Evolutionary conservation across 2,888 invertebrate species (phyloP), one percentile per base, ranked within the genome.

Genomic region (Athalia cordata): DNA sequence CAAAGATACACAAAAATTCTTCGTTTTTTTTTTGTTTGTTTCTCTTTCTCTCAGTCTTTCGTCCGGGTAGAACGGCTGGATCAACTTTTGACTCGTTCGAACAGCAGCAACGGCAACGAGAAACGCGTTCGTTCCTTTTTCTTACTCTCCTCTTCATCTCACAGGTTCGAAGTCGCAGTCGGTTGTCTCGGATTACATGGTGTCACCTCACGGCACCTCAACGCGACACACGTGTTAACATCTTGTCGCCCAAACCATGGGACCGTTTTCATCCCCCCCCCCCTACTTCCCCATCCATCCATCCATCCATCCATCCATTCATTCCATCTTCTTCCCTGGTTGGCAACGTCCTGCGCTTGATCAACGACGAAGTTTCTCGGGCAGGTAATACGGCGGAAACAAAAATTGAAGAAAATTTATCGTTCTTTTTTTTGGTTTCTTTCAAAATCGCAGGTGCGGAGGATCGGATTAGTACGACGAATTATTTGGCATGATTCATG

Each of bases 141-240:
- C 64, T 64, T 64, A 29, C 5, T 29, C 64, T 29, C 29, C 8
- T 67, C 68, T 13, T 72, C 72, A 8, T 9, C 52, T 15, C 72
- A 15, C 13, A 59, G 57, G 57, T 13, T 61, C 59, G 70, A 49
- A 45, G 57, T 50, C 83, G 81, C 82, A 85, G 84, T 85, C 82
- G 83, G 85, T 86, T 86, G 86, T 87, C 88, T 89, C 89, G 84
- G 86, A 87, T 88, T 88, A 88, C 88, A 88, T 86, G 86, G 86
- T 87, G 87, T 88, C 88, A 87, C 87, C 85, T 87, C 85, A 79
- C 77, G 81, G 82, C 80, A 83, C 81, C 81, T 81, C 81, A 82
- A 65, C 81, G 83, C 82, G 82, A 85, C 87, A 87, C 85, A 83
- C 85, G 84, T 88, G 88, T 88, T 88, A 88, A 88, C 88, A 88